phyloP scores from a whole-genome alignment of 2,888 invertebrate genomes.

The Dysmachus trigonus region DNA sequence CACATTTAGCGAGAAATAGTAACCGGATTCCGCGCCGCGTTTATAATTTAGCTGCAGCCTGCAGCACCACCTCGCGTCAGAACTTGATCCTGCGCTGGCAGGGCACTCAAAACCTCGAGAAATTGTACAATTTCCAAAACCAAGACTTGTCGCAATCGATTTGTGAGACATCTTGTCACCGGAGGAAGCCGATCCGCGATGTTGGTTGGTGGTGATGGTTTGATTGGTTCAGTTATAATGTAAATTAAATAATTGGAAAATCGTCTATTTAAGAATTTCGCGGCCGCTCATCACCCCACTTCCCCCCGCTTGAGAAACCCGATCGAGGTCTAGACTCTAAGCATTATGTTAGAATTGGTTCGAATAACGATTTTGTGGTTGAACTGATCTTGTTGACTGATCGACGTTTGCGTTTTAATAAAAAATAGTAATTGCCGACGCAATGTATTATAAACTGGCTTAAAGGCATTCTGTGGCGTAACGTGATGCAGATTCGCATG shows the following conservation, averaged over 20 bases:
- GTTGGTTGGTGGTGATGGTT: conserved; percentile 23
- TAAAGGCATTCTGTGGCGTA: conserved; percentile 33
- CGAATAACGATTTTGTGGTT: conserved; percentile 33
- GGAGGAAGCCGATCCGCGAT: neutral
- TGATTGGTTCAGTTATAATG: conserved; percentile 38
- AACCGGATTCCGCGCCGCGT: neutral
- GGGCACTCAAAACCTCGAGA: conserved; percentile 29
- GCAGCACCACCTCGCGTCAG: conserved; percentile 18
- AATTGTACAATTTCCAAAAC: conserved; percentile 40
- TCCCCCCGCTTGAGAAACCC: neutral
- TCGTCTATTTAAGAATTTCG: conserved; percentile 41
- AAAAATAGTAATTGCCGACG: conserved; percentile 31
- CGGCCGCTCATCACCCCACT: neutral
- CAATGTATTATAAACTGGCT: conserved; percentile 25
- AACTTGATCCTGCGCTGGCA: conserved; percentile 1
- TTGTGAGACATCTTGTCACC: conserved; percentile 33
- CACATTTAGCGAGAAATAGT: conserved; percentile 28
- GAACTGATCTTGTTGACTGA: conserved; percentile 35
- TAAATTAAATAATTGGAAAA: conserved; percentile 45
- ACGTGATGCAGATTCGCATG: conserved; percentile 30
- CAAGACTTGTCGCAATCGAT: conserved; percentile 42
- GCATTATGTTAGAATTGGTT: conserved; percentile 30
- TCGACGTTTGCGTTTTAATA: conserved; percentile 34
- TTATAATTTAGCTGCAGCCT: neutral
- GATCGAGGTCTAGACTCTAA: conserved; percentile 11